A percentile compares a stretch with the other conserved stretches of the same genome.
phyloP scores from a whole-genome alignment of 2,888 invertebrate species.

The Euclidia mi region DNA sequence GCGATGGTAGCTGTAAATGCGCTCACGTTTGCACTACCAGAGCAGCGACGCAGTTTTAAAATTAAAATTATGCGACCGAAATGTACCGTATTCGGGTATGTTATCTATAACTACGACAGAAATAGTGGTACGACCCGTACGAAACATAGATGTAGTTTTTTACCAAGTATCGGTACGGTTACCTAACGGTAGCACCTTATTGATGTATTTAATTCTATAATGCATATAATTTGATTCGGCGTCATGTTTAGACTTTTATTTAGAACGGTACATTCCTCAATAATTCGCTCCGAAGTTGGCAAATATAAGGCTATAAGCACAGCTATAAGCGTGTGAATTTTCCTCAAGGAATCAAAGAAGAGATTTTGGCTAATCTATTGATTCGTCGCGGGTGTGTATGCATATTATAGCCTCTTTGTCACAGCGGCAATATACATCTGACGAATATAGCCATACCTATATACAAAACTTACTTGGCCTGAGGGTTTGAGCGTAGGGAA shows the following conservation, averaged over 20 bases:
- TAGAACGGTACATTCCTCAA: neutral
- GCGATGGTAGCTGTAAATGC: too few species aligned
- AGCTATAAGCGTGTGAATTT: conserved; percentile 1
- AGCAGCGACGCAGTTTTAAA: too few species aligned
- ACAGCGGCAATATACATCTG: too few species aligned
- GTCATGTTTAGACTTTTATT: neutral
- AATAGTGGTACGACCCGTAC: conserved; percentile 27
- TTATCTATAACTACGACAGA: neutral
- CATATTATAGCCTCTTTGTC: neutral
- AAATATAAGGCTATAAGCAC: too few species aligned
- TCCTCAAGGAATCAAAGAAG: neutral
- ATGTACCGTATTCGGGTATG: conserved; percentile 3
- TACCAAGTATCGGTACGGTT: conserved; percentile 11
- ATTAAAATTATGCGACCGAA: neutral
- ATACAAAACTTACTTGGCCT: too few species aligned
- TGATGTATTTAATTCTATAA: conserved; percentile 7
- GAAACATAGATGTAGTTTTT: neutral
- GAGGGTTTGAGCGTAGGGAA: too few species aligned
- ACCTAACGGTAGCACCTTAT: conserved; percentile 26
- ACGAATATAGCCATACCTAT: too few species aligned
- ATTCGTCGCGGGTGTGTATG: neutral
- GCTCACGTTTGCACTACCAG: too few species aligned
- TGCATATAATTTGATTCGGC: neutral
- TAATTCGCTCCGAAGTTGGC: neutral
- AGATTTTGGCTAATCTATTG: neutral